These are phyloP conservation scores for Neoscelio sp. DNA, from an alignment of 2,888 invertebrate genomes.

Conservation along the genomic window DNA sequence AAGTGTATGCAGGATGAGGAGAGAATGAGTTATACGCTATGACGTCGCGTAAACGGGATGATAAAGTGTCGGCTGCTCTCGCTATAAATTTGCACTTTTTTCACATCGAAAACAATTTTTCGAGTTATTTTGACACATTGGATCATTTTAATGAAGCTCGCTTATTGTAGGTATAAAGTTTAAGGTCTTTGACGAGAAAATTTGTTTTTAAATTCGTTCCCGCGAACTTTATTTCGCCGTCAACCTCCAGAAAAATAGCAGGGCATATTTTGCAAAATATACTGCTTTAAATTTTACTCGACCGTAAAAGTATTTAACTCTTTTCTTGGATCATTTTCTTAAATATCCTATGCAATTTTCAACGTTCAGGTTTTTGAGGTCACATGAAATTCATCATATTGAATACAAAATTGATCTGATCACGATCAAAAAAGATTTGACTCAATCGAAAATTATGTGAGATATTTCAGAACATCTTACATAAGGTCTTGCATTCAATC, in stretches of 20 bases:
- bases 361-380: too few species aligned
- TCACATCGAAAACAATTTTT: slow-evolving; percentile 60
- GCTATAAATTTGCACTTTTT: slow-evolving; percentile 61
- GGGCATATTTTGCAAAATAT: too few species aligned
- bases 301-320: background rate
- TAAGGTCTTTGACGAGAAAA: background rate
- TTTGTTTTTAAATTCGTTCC: slow-evolving; percentile 5
- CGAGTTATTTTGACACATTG: slow-evolving; percentile 45
- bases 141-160: slow-evolving; percentile 52
- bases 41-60: slow-evolving; percentile 66
- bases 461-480: too few species aligned
- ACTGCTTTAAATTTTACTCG: slow-evolving; percentile 7
- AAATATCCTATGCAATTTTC: too few species aligned
- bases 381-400: too few species aligned
- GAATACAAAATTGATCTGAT: too few species aligned
- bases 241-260: background rate
- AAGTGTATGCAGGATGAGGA: slow-evolving; percentile 68
- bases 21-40: slow-evolving; percentile 66
- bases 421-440: too few species aligned
- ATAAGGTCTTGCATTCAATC: too few species aligned
- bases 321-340: too few species aligned
- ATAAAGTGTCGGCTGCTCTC: slow-evolving; percentile 58
- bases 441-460: too few species aligned
- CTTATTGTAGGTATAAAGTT: slow-evolving; percentile 13
- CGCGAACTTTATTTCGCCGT: background rate